Evolutionary conservation across 1,140 invertebrate species (phyloP).

Genomic region (Lordiphosa mommai): DNA sequence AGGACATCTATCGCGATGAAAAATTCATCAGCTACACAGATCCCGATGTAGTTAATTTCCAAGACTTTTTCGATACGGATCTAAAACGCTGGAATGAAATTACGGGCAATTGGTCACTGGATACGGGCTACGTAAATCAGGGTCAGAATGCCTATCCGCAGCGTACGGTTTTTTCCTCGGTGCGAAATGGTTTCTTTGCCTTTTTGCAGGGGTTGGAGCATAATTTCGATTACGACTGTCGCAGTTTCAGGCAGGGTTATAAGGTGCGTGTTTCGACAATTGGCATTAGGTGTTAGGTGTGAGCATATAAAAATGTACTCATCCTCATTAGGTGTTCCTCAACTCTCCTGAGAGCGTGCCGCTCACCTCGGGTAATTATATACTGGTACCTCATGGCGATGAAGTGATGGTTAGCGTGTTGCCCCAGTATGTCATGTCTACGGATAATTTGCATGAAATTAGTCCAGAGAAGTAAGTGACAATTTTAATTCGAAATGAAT

Average conservation of each 20-base stretch:
- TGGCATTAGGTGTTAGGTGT: too few species aligned
- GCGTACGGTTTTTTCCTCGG: slow-evolving; percentile 80
- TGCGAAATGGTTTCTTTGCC: slow-evolving; percentile 79
- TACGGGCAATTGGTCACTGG: slow-evolving; percentile 79
- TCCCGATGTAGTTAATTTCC: slow-evolving; percentile 55
- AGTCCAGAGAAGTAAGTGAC: slow-evolving; percentile 79
- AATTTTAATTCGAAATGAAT: background rate
- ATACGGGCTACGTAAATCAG: slow-evolving; percentile 78
- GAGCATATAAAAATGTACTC: background rate
- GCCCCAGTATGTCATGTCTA: slow-evolving; percentile 84
- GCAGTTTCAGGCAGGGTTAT: slow-evolving; percentile 81
- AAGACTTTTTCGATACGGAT: slow-evolving; percentile 50
- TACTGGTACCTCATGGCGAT: slow-evolving; percentile 82
- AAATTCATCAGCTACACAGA: slow-evolving; percentile 57
- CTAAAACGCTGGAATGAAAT: slow-evolving; percentile 43
- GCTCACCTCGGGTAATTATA: slow-evolving; percentile 82
- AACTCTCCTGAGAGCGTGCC: slow-evolving; percentile 82
- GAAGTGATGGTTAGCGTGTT: slow-evolving; percentile 83
- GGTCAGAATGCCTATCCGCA: slow-evolving; percentile 80
- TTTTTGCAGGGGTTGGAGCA: slow-evolving; percentile 74
- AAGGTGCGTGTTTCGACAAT: slow-evolving; percentile 58
- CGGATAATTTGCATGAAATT: slow-evolving; percentile 81
- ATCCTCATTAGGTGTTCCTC: slow-evolving; percentile 59
- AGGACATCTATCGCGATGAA: slow-evolving; percentile 80
- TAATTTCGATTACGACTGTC: slow-evolving; percentile 81